Percentiles rank a stretch among this genome's conserved stretches.
These are phyloP conservation scores for Phaedon cochleariae DNA, from an alignment of 2,888 invertebrate species.

Conservation along the genomic window DNA sequence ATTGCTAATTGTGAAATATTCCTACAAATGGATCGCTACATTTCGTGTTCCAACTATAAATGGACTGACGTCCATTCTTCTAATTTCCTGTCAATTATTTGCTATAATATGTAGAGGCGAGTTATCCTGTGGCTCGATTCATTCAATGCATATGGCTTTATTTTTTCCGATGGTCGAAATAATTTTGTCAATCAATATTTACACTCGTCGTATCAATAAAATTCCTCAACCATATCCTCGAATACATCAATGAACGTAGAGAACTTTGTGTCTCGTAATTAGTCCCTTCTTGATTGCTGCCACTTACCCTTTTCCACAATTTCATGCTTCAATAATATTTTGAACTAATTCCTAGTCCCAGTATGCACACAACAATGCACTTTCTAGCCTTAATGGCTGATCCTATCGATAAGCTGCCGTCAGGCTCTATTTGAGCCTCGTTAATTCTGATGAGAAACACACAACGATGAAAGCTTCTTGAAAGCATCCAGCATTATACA, in stretches of 20 bases:
- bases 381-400: not conserved
- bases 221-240: no score
- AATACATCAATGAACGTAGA: not conserved
- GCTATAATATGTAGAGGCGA: not conserved
- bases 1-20: slow-evolving; percentile 19
- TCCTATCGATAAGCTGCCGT: not conserved
- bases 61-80: not conserved
- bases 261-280: not conserved
- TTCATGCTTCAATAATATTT: not conserved
- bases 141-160: not conserved
- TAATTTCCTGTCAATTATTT: not conserved
- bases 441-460: slow-evolving; percentile 5
- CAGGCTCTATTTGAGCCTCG: slow-evolving; percentile 12
- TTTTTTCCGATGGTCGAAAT: no score
- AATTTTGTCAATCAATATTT: no score
- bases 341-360: not conserved
- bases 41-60: slow-evolving; percentile 10
- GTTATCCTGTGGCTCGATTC: not conserved
- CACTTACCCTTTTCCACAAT: not conserved
- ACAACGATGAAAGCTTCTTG: slow-evolving; percentile 12
- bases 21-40: slow-evolving; percentile 12
- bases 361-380: not conserved
- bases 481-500: not conserved
- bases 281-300: not conserved
- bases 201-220: no score